phyloP scores from a whole-genome alignment of 2,888 invertebrate species.

The Sylvicola cinctus region DNA sequence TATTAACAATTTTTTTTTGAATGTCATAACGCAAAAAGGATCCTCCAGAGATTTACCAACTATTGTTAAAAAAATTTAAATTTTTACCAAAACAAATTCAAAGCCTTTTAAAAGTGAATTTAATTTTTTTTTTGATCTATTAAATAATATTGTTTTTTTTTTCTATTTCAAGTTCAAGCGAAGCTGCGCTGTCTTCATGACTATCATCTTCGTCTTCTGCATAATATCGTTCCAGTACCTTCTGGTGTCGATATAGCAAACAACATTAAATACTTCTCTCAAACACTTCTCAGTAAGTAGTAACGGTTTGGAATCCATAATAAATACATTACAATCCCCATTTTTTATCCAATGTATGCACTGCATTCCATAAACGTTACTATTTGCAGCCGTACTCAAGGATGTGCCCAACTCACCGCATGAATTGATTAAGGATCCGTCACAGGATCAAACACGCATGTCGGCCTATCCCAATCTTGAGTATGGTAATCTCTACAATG shows the following conservation, averaged over 20 bases:
- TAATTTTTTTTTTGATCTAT: too few species aligned
- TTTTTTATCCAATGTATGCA: too few species aligned
- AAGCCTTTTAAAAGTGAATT: too few species aligned
- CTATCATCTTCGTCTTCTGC: slow-evolving; percentile 79
- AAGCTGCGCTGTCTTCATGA: slow-evolving; percentile 95
- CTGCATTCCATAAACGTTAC: too few species aligned
- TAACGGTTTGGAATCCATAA: not conserved
- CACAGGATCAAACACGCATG: slow-evolving; percentile 70
- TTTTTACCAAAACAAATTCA: too few species aligned
- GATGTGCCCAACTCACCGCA: slow-evolving; percentile 88
- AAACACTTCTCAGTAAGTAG: slow-evolving; percentile 79
- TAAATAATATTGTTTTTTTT: too few species aligned
- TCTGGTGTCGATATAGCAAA: slow-evolving; percentile 92
- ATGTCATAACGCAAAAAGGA: too few species aligned
- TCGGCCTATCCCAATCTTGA: slow-evolving; percentile 89
- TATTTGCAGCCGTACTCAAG: slow-evolving; percentile 88
- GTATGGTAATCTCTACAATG: slow-evolving; percentile 88
- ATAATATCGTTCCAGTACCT: slow-evolving; percentile 79
- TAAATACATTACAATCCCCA: slow-evolving; percentile 1
- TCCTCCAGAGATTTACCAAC: too few species aligned
- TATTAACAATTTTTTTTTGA: too few species aligned
- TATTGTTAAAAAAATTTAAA: too few species aligned
- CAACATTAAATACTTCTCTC: slow-evolving; percentile 94
- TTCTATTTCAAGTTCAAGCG: slow-evolving; percentile 74
- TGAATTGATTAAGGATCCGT: slow-evolving; percentile 73